These are phyloP conservation scores for Metaphire vulgaris DNA, from an alignment of 1,140 invertebrate genomes.

Conservation along the genomic window DNA sequence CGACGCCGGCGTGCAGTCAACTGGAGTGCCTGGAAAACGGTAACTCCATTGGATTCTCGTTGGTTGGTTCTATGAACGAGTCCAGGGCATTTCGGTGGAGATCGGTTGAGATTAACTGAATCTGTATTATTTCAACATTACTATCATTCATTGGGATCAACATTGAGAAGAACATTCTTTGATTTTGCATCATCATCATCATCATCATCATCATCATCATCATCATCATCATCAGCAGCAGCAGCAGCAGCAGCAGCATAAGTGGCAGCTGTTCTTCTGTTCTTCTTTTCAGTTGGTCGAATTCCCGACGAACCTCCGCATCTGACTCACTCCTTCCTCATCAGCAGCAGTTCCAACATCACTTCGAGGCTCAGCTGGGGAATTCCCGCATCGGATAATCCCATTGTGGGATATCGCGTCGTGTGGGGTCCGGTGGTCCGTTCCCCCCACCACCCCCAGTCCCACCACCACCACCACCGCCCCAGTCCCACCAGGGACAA, in stretches of 20 bases:
- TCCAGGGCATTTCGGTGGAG: no score
- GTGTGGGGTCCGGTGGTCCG: constrained; percentile 19
- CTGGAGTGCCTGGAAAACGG: constrained; percentile 29
- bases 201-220: no score
- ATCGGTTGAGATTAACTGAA: no score
- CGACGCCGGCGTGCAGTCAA: constrained; percentile 28
- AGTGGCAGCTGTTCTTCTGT: no score
- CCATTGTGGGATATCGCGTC: constrained; percentile 27
- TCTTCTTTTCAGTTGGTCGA: not conserved
- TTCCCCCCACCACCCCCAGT: not conserved
- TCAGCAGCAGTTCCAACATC: constrained; percentile 23
- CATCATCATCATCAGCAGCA: no score
- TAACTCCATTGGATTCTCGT: no score
- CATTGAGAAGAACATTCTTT: no score
- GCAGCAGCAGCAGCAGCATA: no score
- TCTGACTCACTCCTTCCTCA: constrained; percentile 20
- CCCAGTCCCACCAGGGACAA: not conserved
- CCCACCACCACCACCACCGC: not conserved
- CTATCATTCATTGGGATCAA: no score
- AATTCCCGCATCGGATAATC: constrained; percentile 21
- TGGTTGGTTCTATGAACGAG: no score
- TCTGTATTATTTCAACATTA: no score
- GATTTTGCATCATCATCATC: no score
- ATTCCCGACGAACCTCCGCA: constrained; percentile 25
- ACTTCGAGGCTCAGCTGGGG: constrained; percentile 19